Base-by-base conservation (phyloP, 2,113 vertebrate species). In the Phoxinus phoxinus region DNA sequence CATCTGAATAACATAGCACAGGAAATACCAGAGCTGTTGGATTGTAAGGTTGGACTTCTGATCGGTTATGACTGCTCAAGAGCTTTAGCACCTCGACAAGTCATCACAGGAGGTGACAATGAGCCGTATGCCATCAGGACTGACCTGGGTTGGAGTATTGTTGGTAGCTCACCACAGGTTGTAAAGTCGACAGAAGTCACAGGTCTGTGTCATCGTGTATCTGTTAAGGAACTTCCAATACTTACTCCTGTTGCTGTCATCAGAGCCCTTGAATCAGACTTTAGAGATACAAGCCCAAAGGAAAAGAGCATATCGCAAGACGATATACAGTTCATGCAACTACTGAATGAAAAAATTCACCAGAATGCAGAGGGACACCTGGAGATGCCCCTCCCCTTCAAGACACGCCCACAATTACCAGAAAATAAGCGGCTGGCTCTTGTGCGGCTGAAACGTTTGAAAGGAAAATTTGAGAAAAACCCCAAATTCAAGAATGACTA, bases 291-390 rank as follows among this genome's bases (percentile, higher is more conserved):
- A 23, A 78, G n/a, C n/a, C n/a, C n/a, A n/a, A n/a, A n/a, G n/a
- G n/a, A n/a, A n/a, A n/a, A n/a, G n/a, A n/a, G n/a, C n/a, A 86
- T 87, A 80, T 87, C 85, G 9, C 85, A 88, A 81, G 81, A 90
- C 25, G 51, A 86, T 27, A 88, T 88, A 25, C 72, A 78, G 5
- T 86, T 86, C 53, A 41, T 59, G 17, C 86, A 81, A 51, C 3
- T 86, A 1, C 21, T 87, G 15, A 85, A 82, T 44, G 77, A 44
- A 1, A 81, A 15, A 41, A 53, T 84, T 6, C 6, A 81, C 1
- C 21, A 84, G 5, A 89, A 89, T 15, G 2, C 35, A n/a, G 58
- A 78, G 23, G 84, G 84, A 19, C 88, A 89, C 67, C 80, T 87
- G 3, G 88, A 89, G n/a, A 89, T 84, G 83, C 51, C 83, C 5